Base-by-base conservation (phyloP, 2,888 invertebrate species). In the Agonopterix arenella region DNA sequence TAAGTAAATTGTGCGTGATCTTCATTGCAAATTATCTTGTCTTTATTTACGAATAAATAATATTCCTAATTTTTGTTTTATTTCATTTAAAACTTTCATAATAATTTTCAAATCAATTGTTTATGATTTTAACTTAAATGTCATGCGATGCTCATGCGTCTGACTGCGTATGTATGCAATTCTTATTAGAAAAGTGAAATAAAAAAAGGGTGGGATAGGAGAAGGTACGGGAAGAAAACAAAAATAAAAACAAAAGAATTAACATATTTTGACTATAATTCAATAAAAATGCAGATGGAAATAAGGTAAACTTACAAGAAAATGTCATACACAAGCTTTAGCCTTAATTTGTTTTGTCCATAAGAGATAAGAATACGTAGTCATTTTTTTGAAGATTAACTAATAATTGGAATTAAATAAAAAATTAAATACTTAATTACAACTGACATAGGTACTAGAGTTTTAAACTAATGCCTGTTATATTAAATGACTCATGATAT, bases 191-290 rank as follows among this genome's bases (percentile, higher is more conserved):
- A 4, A 18, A 18, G 18, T 18, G 38, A n/a, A 10, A 40, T 40
- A 40, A n/a, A 40, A n/a, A 38, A 1, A 40, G n/a, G 40, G 10
- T 28, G 40, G 40, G 40, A 40, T 57, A 57, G 51, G 64, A 66
- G n/a, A n/a, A n/a, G n/a, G 68, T 47, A 47, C 50, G 49, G 52
- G 36, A 47, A n/a, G 56, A 63, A 66, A 73, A 73, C 59, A 75
- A 77, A 75, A 79, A 77, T 59, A 76, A 82, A 77, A 80, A 76
- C 61, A 73, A 68, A 52, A 28, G 69, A 70, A 66, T 66, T 78
- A 88, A 88, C 88, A 85, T 88, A 89, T 83, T 85, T 85, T 89
- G 88, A 85, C 86, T 89, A 88, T 89, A 89, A 84, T 89, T 88
- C 85, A 88, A 84, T 84, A 89, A 86, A 88, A 89, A 89, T 89